Evolutionary conservation across 2,113 vertebrate species (phyloP).

Genomic region (Mirza zaza): DNA sequence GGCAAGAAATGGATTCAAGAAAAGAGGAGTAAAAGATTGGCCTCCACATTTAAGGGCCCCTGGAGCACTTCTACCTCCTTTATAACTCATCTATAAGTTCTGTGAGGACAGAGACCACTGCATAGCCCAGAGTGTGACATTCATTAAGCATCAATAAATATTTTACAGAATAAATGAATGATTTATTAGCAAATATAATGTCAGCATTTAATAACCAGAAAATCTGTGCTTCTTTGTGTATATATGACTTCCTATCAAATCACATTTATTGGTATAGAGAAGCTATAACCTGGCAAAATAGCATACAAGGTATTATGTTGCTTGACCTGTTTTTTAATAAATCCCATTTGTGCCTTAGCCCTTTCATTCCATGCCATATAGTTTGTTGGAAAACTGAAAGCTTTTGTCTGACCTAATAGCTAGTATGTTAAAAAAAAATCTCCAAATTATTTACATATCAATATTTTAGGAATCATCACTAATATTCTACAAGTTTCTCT

Average conservation of each 20-base stretch:
- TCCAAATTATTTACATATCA: background rate
- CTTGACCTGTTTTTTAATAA: background rate
- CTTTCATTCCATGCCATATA: background rate
- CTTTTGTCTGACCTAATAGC: background rate
- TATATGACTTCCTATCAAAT: slow-evolving; percentile 10
- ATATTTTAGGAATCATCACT: background rate
- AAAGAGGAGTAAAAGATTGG: background rate
- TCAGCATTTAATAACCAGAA: slow-evolving; percentile 47
- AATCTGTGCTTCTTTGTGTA: background rate
- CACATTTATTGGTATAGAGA: background rate
- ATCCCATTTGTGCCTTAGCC: background rate
- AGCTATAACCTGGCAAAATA: background rate
- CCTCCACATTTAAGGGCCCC: background rate
- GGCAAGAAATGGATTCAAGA: background rate
- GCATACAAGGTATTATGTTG: background rate
- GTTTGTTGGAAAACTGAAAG: background rate
- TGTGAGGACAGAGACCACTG: background rate
- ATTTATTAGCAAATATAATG: slow-evolving; percentile 42
- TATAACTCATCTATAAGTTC: background rate
- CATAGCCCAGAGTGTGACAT: background rate
- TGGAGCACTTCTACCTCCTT: background rate
- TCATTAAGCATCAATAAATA: slow-evolving; percentile 12
- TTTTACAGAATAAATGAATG: slow-evolving; percentile 39
- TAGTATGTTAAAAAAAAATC: background rate
- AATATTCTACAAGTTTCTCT: background rate